phyloP scores from a whole-genome alignment of 2,888 invertebrate genomes.

The Sminthurinus aureus region DNA sequence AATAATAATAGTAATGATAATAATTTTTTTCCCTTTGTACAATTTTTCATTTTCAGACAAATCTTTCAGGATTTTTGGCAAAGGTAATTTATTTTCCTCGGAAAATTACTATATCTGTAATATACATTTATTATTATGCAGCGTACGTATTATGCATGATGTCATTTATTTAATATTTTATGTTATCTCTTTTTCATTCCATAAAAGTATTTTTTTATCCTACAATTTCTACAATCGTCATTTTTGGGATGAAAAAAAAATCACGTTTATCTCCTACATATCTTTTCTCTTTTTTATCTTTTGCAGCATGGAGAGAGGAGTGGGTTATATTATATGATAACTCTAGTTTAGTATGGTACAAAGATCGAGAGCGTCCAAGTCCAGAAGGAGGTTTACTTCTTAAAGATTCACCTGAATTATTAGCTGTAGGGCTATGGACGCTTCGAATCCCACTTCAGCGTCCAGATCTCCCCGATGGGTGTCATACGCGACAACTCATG shows the following conservation, averaged over 20 bases:
- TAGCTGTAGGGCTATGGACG: conserved; percentile 83
- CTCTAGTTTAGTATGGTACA: conserved; percentile 85
- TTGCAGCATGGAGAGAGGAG: conserved; percentile 67
- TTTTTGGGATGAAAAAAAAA: conserved; percentile 31
- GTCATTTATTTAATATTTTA: neutral
- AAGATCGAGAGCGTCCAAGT: conserved; percentile 69
- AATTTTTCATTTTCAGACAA: no score
- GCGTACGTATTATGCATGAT: neutral
- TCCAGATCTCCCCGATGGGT: conserved; percentile 75
- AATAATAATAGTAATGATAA: no score
- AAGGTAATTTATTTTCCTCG: no score
- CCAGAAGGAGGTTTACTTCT: conserved; percentile 69
- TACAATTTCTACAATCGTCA: neutral
- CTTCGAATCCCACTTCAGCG: conserved; percentile 74
- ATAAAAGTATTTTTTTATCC: conserved; percentile 6
- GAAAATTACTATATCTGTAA: no score
- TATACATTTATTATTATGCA: neutral
- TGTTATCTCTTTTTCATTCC: neutral
- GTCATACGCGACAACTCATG: conserved; percentile 76
- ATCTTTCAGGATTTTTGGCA: no score
- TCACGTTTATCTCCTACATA: no score
- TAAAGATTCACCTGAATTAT: conserved; percentile 80
- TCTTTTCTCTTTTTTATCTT: neutral
- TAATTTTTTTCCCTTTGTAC: no score
- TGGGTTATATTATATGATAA: conserved; percentile 86